phyloP scores from a whole-genome alignment of 37 sponge, comb jelly and placozoan genomes.

The Oscarella lobularis region DNA sequence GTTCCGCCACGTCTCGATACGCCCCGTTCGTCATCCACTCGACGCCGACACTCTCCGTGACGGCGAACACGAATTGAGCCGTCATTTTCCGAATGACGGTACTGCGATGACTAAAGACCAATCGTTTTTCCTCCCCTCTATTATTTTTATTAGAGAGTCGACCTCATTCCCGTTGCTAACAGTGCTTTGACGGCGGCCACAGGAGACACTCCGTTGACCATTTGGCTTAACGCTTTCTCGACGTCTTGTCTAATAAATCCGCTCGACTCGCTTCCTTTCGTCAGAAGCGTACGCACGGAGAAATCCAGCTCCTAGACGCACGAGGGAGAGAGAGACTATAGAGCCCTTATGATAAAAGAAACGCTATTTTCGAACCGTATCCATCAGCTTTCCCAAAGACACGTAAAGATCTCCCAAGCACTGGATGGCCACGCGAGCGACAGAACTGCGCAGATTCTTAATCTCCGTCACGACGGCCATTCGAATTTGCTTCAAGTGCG shows the following conservation, averaged over 20 bases:
- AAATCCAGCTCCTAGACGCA: constrained; percentile 50
- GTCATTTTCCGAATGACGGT: constrained; percentile 40
- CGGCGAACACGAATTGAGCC: constrained; percentile 31
- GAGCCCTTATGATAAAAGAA: too few species aligned
- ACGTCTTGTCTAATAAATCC: constrained; percentile 64
- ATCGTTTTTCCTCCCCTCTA: too few species aligned
- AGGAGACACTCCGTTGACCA: constrained; percentile 30
- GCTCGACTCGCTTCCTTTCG: constrained; percentile 57
- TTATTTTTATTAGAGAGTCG: too few species aligned
- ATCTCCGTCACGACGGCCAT: constrained; percentile 61
- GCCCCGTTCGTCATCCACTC: constrained; percentile 22
- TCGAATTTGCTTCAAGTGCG: constrained; percentile 38
- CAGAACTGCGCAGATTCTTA: constrained; percentile 74
- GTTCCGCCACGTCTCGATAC: constrained; percentile 58
- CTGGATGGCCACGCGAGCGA: constrained; percentile 62
- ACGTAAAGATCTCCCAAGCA: constrained; percentile 59
- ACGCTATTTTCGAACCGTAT: too few species aligned
- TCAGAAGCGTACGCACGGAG: constrained; percentile 40
- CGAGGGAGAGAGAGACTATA: too few species aligned
- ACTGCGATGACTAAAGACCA: constrained; percentile 63
- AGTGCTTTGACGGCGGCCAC: constrained; percentile 33
- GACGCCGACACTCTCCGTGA: constrained; percentile 34
- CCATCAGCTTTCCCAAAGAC: constrained; percentile 39
- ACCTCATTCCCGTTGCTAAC: constrained; percentile 47
- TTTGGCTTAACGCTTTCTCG: constrained; percentile 55